phyloP scores from a whole-genome alignment of 2,888 invertebrate genomes.

The Diaperis boleti region DNA sequence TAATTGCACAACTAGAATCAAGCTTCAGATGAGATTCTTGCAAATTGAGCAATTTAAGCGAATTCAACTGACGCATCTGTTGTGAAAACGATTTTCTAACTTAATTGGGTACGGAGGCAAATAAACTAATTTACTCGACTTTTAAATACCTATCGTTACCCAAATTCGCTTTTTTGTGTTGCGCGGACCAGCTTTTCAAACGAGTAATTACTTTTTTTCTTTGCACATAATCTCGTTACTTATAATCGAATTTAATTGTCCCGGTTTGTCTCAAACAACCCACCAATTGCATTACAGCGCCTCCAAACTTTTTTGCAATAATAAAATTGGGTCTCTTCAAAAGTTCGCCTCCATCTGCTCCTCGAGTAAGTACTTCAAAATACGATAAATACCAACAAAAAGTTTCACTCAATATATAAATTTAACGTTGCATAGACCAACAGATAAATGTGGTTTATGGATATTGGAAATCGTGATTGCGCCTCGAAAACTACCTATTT shows the following conservation, averaged over 20 bases:
- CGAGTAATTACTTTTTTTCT: slow-evolving; percentile 31
- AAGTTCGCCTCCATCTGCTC: slow-evolving; percentile 13
- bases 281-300: slow-evolving; percentile 31
- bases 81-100: slow-evolving; percentile 47
- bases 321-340: slow-evolving; percentile 12
- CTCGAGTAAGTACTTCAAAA: slow-evolving; percentile 19
- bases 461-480: slow-evolving; percentile 41
- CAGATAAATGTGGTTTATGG: slow-evolving; percentile 41
- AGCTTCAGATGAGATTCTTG: slow-evolving; percentile 48
- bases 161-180: slow-evolving; percentile 29
- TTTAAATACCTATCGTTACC: slow-evolving; percentile 40
- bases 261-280: slow-evolving; percentile 27
- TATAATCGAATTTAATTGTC: slow-evolving; percentile 34
- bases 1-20: slow-evolving; percentile 48
- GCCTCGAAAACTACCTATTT: slow-evolving; percentile 21
- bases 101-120: slow-evolving; percentile 47
- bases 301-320: slow-evolving; percentile 10
- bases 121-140: slow-evolving; percentile 44
- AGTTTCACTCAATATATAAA: slow-evolving; percentile 37
- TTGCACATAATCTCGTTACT: slow-evolving; percentile 24
- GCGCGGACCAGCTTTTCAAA: slow-evolving; percentile 11
- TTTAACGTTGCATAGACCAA: slow-evolving; percentile 31
- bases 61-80: slow-evolving; percentile 49
- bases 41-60: slow-evolving; percentile 50
- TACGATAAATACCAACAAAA: slow-evolving; percentile 31